A percentile compares a stretch with the other conserved stretches of the same genome.
These are phyloP conservation scores for Ichneumoninae sp. DNA, from an alignment of 2,888 invertebrate species.

Conservation along the genomic window DNA sequence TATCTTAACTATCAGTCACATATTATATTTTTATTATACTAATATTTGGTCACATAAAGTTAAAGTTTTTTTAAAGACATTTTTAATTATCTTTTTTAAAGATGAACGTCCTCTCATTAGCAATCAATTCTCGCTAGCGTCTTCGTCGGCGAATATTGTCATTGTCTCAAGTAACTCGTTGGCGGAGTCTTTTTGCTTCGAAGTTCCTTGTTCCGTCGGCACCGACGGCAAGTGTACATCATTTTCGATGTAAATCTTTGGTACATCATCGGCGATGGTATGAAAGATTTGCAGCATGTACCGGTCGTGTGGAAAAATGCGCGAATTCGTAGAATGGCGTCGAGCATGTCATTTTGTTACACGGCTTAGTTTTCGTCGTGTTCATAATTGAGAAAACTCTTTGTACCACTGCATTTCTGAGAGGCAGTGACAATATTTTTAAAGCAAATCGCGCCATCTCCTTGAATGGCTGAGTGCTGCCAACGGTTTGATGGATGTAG, in stretches of 20 bases:
- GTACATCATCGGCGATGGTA: constrained; percentile 64
- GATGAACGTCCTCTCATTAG: background rate
- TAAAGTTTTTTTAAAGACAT: background rate
- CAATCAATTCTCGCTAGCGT: background rate
- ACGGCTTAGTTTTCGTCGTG: constrained; percentile 60
- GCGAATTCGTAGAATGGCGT: constrained; percentile 66
- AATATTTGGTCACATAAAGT: too few species aligned
- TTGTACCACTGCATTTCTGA: constrained; percentile 71
- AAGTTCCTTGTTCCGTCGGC: background rate
- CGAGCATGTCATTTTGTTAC: constrained; percentile 68
- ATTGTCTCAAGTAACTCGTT: constrained; percentile 15
- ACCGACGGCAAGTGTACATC: constrained; percentile 55
- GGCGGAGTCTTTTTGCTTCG: background rate
- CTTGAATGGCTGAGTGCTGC: constrained; percentile 61
- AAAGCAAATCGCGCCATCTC: constrained; percentile 65
- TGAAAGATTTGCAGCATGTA: constrained; percentile 64
- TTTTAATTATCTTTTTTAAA: background rate
- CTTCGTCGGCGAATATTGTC: constrained; percentile 24
- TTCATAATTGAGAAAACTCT: constrained; percentile 68
- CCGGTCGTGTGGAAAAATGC: constrained; percentile 55
- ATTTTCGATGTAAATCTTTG: constrained; percentile 60
- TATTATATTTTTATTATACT: too few species aligned
- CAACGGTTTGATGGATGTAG: constrained; percentile 39
- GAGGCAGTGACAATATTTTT: constrained; percentile 64
- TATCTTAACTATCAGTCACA: too few species aligned